Percentiles rank a stretch among this genome's conserved stretches.
phyloP scores from a whole-genome alignment of 92 coral and sea anemone genomes.

The Blastomussa wellsi region DNA sequence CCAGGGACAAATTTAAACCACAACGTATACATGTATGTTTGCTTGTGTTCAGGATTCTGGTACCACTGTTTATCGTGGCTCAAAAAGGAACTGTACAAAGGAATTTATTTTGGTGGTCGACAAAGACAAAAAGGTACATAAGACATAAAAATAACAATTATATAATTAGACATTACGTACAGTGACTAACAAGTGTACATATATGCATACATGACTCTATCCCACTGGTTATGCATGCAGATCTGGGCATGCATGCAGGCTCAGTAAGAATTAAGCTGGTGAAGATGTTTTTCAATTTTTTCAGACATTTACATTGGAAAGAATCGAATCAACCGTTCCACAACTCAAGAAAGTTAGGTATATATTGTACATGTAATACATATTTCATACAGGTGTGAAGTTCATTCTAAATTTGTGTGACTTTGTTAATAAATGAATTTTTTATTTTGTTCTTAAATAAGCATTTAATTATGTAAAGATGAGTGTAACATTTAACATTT shows the following conservation, averaged over 20 bases:
- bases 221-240: neutral
- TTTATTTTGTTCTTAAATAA: neutral
- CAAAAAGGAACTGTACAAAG: conserved; percentile 92
- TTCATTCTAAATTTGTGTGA: neutral
- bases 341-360: conserved; percentile 95
- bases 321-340: conserved; percentile 82
- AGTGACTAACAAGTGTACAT: neutral
- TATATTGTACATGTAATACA: neutral
- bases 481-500: too few species aligned
- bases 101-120: conserved; percentile 94
- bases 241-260: neutral
- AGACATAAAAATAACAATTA: too few species aligned
- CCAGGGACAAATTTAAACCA: too few species aligned
- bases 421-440: too few species aligned
- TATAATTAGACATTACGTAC: too few species aligned
- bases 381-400: neutral
- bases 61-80: conserved; percentile 89
- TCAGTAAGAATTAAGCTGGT: neutral
- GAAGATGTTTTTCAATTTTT: neutral
- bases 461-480: too few species aligned
- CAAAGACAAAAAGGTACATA: conserved; percentile 78
- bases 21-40: neutral
- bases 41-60: conserved; percentile 76
- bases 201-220: neutral
- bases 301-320: conserved; percentile 91